Percentiles rank a stretch among this genome's conserved stretches.
Evolutionary conservation across 2,113 vertebrate genomes (phyloP).

Genomic region (Callospermophilus lateralis): DNA sequence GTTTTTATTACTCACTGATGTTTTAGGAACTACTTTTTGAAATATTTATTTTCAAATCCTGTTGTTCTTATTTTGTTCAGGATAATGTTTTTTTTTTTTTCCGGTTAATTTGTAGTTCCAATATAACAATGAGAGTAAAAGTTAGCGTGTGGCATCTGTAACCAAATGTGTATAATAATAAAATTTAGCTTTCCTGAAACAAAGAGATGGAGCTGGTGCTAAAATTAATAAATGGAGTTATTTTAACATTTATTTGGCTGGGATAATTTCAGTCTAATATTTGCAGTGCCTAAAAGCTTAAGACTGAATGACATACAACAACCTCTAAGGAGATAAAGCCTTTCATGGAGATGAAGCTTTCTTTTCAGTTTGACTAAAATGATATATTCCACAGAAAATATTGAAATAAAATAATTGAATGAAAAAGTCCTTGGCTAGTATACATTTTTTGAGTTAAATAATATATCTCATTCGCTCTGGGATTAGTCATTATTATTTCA

Average conservation of each 20-base stretch:
- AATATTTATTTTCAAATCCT: not conserved
- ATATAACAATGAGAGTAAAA: not conserved
- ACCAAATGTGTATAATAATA: not conserved
- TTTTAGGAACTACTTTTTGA: not conserved
- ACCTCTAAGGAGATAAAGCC: not conserved
- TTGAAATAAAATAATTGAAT: not conserved
- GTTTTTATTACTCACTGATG: not conserved
- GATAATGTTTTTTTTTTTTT: not conserved
- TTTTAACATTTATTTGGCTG: not conserved
- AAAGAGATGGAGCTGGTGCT: not conserved
- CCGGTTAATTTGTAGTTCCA: not conserved
- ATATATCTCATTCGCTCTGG: not conserved
- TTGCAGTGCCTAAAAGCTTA: not conserved
- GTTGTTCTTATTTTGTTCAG: not conserved
- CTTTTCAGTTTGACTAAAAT: not conserved
- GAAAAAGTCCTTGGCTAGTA: not conserved
- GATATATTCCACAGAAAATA: not conserved
- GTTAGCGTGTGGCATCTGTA: not conserved
- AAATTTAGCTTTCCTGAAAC: constrained; percentile 21
- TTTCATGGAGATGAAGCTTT: not conserved
- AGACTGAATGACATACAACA: not conserved
- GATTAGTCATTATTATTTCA: constrained; percentile 23
- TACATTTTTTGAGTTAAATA: constrained; percentile 14
- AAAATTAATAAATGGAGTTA: constrained; percentile 5
- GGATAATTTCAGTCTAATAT: not conserved